These are phyloP conservation scores for Drosophila quinaria DNA, from an alignment of 2,888 invertebrate genomes.

Conservation along the genomic window DNA sequence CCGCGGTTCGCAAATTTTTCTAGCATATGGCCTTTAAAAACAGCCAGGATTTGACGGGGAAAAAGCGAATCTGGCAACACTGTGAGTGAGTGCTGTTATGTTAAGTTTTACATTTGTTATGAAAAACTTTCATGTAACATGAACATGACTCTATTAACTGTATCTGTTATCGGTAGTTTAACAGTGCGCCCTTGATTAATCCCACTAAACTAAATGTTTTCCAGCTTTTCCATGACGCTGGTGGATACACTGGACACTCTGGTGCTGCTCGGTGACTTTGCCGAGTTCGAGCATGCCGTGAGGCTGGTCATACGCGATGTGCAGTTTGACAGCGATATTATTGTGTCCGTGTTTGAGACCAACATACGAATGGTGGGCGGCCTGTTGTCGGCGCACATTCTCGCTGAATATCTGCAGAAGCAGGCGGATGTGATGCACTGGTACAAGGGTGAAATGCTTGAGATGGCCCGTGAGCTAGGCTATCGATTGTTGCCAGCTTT, in stretches of 20 bases:
- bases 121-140: neutral
- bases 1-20: no score
- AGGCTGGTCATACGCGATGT: conserved; percentile 94
- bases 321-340: conserved; percentile 96
- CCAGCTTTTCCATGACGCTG: conserved; percentile 97
- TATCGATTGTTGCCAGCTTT: conserved; percentile 98
- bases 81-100: neutral
- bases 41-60: no score
- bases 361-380: conserved; percentile 99
- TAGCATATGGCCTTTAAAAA: no score
- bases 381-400: conserved; percentile 95
- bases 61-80: no score
- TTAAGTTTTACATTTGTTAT: neutral
- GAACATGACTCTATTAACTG: neutral
- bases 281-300: conserved; percentile 97
- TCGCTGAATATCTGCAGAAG: conserved; percentile 93
- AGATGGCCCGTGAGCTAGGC: conserved; percentile 96
- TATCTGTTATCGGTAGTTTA: neutral
- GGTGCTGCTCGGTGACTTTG: conserved; percentile 95
- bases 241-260: conserved; percentile 98
- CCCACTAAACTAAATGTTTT: conserved; percentile 80
- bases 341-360: conserved; percentile 99
- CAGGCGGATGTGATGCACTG: conserved; percentile 91
- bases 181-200: neutral
- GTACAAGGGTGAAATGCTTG: conserved; percentile 95